Conservation (phyloP, 1,140 invertebrate genomes). For the Dryas iulia region DNA sequence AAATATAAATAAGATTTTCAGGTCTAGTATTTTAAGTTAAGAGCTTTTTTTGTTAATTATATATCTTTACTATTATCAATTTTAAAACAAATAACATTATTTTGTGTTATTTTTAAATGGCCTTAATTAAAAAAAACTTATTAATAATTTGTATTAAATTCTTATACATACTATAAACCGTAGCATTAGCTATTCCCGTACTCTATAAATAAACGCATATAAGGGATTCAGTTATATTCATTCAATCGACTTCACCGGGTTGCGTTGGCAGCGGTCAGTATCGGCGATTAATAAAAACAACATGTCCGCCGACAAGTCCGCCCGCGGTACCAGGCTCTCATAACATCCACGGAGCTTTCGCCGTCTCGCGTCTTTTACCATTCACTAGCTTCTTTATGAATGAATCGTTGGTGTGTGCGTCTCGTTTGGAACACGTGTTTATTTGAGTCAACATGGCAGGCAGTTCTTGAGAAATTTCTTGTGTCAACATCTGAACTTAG, state of each 20-base stretch:
- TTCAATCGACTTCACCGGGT: slow-evolving; percentile 34
- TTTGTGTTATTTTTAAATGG: too few species aligned
- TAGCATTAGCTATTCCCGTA: slow-evolving; percentile 2
- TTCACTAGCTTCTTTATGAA: slow-evolving; percentile 63
- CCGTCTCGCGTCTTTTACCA: slow-evolving; percentile 37
- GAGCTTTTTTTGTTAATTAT: too few species aligned
- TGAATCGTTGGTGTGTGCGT: slow-evolving; percentile 58
- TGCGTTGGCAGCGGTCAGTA: slow-evolving; percentile 45
- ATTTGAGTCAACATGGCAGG: slow-evolving; percentile 64
- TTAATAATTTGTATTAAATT: not conserved
- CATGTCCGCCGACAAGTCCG: slow-evolving; percentile 68
- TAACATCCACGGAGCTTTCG: slow-evolving; percentile 62
- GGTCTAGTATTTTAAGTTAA: too few species aligned
- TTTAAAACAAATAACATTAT: too few species aligned
- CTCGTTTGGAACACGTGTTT: slow-evolving; percentile 59
- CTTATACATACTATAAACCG: not conserved
- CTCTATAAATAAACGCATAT: slow-evolving; percentile 11
- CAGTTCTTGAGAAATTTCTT: slow-evolving; percentile 77
- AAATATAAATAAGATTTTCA: too few species aligned
- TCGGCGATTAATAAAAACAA: slow-evolving; percentile 58
- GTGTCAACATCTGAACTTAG: slow-evolving; percentile 68
- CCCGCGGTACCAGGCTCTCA: slow-evolving; percentile 64
- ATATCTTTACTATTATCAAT: too few species aligned
- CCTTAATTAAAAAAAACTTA: too few species aligned
- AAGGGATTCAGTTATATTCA: slow-evolving; percentile 33